phyloP scores from a whole-genome alignment of 2,797 vertebrate species.

The Sparidentex hasta region DNA sequence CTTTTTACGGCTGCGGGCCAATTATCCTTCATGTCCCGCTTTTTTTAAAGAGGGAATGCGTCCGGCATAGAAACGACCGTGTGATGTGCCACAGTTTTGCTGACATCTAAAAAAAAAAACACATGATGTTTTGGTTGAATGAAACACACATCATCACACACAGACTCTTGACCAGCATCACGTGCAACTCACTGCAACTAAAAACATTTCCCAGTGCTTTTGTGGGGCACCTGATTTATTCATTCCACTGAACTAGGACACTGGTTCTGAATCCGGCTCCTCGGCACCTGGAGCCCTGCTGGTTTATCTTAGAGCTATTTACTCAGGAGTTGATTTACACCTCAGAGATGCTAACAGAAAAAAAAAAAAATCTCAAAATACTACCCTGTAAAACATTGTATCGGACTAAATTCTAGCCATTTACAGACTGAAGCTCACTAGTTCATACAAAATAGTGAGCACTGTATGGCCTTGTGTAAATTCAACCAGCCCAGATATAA shows the following conservation, averaged over 20 bases:
- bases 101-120: constrained; percentile 12
- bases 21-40: constrained; percentile 41
- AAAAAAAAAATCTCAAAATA: constrained; percentile 21
- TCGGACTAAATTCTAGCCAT: neutral
- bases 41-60: constrained; percentile 35
- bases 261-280: constrained; percentile 14
- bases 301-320: constrained; percentile 30
- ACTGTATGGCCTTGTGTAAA: neutral
- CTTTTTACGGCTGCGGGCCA: constrained; percentile 35
- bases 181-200: neutral
- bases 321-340: constrained; percentile 19
- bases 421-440: neutral
- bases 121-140: neutral
- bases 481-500: constrained; percentile 12
- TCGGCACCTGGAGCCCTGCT: constrained; percentile 25
- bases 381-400: neutral
- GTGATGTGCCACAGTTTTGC: neutral
- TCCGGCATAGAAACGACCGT: constrained; percentile 3
- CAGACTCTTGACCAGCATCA: neutral
- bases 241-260: constrained; percentile 19
- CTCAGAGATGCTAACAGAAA: constrained; percentile 8
- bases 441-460: neutral
- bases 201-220: constrained; percentile 1
- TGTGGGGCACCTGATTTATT: constrained; percentile 30
- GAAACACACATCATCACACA: neutral